phyloP scores from a whole-genome alignment of 2,797 vertebrate genomes.

The Pangasius sanitwongsei region DNA sequence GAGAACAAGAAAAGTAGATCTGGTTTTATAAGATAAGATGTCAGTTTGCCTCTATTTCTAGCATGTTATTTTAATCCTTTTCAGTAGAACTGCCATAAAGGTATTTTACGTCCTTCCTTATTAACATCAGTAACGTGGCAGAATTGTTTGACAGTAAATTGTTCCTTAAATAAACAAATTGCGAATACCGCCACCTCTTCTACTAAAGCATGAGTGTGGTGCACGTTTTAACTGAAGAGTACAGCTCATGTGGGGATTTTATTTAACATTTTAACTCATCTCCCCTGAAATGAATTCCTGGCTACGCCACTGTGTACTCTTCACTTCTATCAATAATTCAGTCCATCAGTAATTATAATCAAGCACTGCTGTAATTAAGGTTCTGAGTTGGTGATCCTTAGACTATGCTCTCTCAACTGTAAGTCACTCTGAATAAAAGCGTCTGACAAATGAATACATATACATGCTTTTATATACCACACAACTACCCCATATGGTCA shows the following conservation, averaged over 20 bases:
- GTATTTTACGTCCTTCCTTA: background rate
- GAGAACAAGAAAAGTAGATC: background rate
- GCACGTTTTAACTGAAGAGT: background rate
- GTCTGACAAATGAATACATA: background rate
- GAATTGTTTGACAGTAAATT: background rate
- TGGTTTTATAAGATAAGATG: background rate
- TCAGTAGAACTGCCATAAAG: background rate
- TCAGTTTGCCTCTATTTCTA: background rate
- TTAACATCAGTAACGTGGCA: background rate
- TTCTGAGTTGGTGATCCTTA: background rate
- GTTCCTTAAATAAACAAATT: background rate
- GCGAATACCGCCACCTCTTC: background rate
- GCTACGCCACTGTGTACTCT: background rate
- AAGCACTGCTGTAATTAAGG: background rate
- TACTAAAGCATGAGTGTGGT: background rate
- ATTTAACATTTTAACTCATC: background rate
- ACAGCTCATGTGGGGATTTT: background rate
- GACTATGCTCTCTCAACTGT: background rate
- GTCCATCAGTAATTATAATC: background rate
- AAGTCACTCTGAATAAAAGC: background rate
- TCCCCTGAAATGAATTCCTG: background rate
- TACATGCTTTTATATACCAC: background rate
- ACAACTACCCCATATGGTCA: slow-evolving; percentile 13
- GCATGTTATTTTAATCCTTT: background rate
- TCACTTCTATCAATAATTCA: background rate